Conservation (phyloP, 2,888 invertebrate species). For the Amiota minor region DNA sequence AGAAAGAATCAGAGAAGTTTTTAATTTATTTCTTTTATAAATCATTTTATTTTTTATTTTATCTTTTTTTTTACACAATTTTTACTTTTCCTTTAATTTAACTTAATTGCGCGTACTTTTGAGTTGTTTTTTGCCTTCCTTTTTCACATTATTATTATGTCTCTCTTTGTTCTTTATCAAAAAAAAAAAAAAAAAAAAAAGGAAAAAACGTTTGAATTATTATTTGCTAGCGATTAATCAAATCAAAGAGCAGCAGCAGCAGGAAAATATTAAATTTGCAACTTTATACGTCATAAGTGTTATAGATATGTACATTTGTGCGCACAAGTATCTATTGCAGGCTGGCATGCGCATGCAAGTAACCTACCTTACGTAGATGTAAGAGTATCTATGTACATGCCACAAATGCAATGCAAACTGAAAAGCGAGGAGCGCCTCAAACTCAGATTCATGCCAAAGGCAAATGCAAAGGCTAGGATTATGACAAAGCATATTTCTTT, state of each 20-base stretch:
- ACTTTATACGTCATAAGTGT: too few species aligned
- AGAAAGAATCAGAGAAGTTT: neutral
- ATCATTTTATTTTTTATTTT: neutral
- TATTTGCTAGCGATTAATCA: conserved; percentile 58
- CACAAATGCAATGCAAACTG: conserved; percentile 32
- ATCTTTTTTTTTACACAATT: neutral
- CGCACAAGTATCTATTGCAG: neutral
- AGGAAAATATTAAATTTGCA: too few species aligned
- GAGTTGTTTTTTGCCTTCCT: neutral
- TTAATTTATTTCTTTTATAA: conserved; percentile 26
- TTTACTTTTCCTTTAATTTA: conserved; percentile 21
- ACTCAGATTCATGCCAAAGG: conserved; percentile 27
- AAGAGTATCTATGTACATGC: neutral
- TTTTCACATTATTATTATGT: neutral
- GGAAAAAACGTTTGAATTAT: conserved; percentile 23
- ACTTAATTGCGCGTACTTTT: conserved; percentile 18
- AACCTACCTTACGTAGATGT: neutral
- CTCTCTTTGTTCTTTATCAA: neutral
- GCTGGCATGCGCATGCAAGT: neutral
- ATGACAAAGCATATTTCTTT: conserved; percentile 67
- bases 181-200: too few species aligned
- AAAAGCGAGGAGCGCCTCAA: conserved; percentile 15
- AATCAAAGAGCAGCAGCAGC: conserved; percentile 50
- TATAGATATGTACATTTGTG: neutral
- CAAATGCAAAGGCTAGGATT: conserved; percentile 42